These are phyloP conservation scores for Porites cylindrica DNA, from an alignment of 92 coral and sea anemone species.

Conservation along the genomic window DNA sequence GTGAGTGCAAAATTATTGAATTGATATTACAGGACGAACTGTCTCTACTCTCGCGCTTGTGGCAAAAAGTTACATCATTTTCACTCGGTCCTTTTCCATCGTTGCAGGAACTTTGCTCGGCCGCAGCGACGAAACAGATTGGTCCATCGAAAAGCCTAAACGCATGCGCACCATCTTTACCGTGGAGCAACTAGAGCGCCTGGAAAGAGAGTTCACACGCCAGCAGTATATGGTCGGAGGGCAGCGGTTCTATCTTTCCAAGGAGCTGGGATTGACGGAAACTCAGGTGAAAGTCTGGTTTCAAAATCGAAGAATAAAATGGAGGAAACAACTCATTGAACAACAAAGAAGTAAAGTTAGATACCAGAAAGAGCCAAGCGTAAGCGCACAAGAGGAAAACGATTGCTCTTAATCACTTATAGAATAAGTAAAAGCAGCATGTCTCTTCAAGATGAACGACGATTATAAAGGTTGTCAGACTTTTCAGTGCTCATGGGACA, in stretches of 20 bases:
- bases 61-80: background rate
- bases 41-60: background rate
- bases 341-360: conserved; percentile 62
- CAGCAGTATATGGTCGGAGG: conserved; percentile 78
- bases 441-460: too few species aligned
- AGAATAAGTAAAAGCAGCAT: too few species aligned
- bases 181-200: conserved; percentile 68
- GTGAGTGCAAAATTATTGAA: too few species aligned
- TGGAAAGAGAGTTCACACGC: conserved; percentile 63
- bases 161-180: conserved; percentile 79
- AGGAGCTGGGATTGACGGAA: conserved; percentile 86
- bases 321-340: conserved; percentile 84
- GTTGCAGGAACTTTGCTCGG: conserved; percentile 25
- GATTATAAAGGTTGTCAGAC: too few species aligned
- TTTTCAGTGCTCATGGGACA: too few species aligned
- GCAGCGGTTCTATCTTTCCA: conserved; percentile 71
- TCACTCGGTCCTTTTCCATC: conserved; percentile 1
- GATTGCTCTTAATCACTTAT: background rate
- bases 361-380: conserved; percentile 18
- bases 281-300: conserved; percentile 94
- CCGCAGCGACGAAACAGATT: conserved; percentile 56
- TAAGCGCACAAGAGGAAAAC: background rate
- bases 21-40: background rate
- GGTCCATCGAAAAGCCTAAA: conserved; percentile 67
- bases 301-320: conserved; percentile 87